phyloP scores from a whole-genome alignment of 1,140 invertebrate species.

The Lethocerus indicus region DNA sequence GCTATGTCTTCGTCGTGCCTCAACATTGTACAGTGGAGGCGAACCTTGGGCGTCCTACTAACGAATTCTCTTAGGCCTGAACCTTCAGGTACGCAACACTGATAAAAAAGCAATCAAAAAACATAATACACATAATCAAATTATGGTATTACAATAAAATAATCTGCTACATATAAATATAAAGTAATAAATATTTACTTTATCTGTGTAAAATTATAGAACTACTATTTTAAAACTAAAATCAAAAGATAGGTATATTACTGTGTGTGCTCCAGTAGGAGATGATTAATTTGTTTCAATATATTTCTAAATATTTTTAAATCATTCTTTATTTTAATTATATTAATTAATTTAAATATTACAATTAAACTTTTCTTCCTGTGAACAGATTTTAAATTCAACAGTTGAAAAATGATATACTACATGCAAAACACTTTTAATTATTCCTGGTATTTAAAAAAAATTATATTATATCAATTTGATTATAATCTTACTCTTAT shows the following conservation, averaged over 20 bases:
- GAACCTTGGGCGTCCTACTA: conserved; percentile 69
- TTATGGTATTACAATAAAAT: too few species aligned
- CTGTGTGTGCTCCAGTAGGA: background rate
- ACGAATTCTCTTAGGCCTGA: conserved; percentile 81
- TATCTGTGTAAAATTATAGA: background rate
- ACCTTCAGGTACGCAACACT: conserved; percentile 88
- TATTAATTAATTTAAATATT: too few species aligned
- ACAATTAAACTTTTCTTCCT: too few species aligned
- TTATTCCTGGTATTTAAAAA: too few species aligned
- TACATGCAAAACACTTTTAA: too few species aligned
- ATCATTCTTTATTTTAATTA: too few species aligned
- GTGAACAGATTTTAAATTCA: too few species aligned
- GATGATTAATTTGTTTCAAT: background rate
- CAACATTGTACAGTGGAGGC: conserved; percentile 92
- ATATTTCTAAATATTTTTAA: background rate
- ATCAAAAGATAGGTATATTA: background rate
- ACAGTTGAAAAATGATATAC: too few species aligned
- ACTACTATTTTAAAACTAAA: background rate
- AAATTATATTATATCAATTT: background rate
- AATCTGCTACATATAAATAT: background rate
- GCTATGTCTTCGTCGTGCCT: conserved; percentile 64
- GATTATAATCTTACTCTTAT: conserved; percentile 49
- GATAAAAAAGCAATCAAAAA: conserved; percentile 20
- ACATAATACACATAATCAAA: too few species aligned
- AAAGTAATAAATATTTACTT: background rate